Base-by-base conservation (phyloP, 2,797 vertebrate genomes). In the Aulostomus chinensis region DNA sequence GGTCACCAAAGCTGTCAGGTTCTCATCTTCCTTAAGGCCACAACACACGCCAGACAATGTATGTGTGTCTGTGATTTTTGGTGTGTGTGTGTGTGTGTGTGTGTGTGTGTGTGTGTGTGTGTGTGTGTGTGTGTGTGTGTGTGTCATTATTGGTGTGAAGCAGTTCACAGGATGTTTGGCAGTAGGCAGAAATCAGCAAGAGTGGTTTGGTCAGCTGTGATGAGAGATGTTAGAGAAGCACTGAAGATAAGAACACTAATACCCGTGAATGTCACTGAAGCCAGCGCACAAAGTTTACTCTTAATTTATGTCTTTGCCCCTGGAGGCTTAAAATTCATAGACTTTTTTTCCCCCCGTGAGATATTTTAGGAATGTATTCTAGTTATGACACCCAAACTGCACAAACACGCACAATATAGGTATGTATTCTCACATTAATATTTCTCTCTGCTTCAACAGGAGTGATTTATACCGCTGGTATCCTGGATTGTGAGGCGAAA, bases 401-500 rank as follows among this genome's bases (percentile, higher is more conserved):
- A 25, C 37, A 39, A 42, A 12, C 50, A 37, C 21, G 43, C 34
- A 33, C 31, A 15, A 6, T 24, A 48, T 26, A 49, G 62, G 64
- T 46, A 52, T 47, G 64, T 75, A n/a, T n/a, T n/a, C n/a, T n/a
- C n/a, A n/a, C n/a, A n/a, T n/a, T n/a, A n/a, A n/a, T 82, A 51
- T 73, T 40, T 60, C 33, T 59, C 56, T 67, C 20, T 56, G 46
- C 33, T 55, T 55, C 46, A 47, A 80, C 80, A 99, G 97, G 97
- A 49, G 86, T 96, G 78, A 93, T 99, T 85, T 96, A 94, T 76
- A 98, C 96, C 9, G 93, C 94, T 16, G 95, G 94, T 54, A 82
- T 94, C 68, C 91, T 99, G 62, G 97, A 99, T 75, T 92, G 94
- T 43, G 97, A 99, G 89, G 93, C 91, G 0, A 95, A 92, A 41